These are phyloP conservation scores for Lordiphosa clarofinis DNA, from an alignment of 1,140 invertebrate species.

Conservation along the genomic window DNA sequence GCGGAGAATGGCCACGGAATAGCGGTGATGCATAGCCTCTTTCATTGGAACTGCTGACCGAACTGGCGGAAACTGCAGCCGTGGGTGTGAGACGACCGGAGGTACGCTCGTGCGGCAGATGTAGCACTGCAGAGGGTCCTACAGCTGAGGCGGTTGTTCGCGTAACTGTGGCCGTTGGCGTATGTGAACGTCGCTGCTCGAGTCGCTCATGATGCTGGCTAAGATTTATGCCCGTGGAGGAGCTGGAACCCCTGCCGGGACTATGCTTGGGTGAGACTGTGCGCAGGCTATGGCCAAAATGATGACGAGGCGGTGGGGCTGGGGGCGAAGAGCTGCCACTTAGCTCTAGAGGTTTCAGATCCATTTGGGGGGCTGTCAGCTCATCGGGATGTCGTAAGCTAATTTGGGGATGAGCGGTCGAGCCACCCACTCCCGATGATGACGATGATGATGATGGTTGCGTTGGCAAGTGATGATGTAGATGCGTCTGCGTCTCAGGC, in stretches of 20 bases:
- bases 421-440: conserved; percentile 3
- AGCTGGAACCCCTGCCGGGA: conserved; percentile 35
- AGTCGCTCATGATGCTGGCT: conserved; percentile 43
- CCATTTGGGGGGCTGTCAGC: conserved; percentile 64
- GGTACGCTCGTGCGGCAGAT: conserved; percentile 32
- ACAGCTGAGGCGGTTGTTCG: conserved; percentile 29
- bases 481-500: conserved; percentile 67
- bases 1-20: conserved; percentile 68
- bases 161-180: conserved; percentile 57
- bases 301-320: conserved; percentile 52
- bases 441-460: conserved; percentile 10
- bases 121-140: conserved; percentile 27
- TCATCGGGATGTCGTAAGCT: conserved; percentile 67
- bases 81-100: conserved; percentile 45
- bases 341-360: conserved; percentile 58
- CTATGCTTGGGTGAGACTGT: conserved; percentile 63
- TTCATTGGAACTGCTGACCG: conserved; percentile 52
- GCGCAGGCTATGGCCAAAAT: conserved; percentile 52
- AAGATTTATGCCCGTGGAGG: conserved; percentile 38
- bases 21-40: conserved; percentile 77
- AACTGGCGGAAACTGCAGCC: conserved; percentile 20
- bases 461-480: conserved; percentile 59
- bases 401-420: conserved; percentile 54
- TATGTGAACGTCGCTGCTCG: conserved; percentile 50
- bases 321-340: conserved; percentile 53